phyloP scores from a whole-genome alignment of 2,888 invertebrate species.

The Latheticus oryzae region DNA sequence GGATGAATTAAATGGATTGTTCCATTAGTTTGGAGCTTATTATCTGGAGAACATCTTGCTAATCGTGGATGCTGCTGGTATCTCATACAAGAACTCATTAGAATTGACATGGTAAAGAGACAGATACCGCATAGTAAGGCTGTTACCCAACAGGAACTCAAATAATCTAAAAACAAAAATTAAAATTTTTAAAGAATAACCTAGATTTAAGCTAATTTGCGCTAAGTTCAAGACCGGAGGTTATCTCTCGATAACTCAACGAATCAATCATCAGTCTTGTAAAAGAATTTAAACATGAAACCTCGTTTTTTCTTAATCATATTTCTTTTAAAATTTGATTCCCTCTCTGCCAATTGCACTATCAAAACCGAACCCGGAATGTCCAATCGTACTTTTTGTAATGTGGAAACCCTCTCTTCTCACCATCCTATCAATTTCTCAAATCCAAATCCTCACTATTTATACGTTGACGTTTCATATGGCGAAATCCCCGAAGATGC shows the following conservation, averaged over 20 bases:
- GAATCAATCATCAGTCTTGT: not conserved
- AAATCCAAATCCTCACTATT: slow-evolving; percentile 17
- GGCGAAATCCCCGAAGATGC: slow-evolving; percentile 37
- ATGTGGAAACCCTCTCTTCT: slow-evolving; percentile 19
- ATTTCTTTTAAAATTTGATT: no score
- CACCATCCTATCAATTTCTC: slow-evolving; percentile 20
- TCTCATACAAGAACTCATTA: slow-evolving; percentile 49
- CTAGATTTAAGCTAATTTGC: not conserved
- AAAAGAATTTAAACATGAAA: no score
- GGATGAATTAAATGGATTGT: slow-evolving; percentile 61
- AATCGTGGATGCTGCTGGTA: slow-evolving; percentile 44
- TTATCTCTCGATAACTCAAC: not conserved
- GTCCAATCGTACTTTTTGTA: slow-evolving; percentile 24
- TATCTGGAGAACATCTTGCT: slow-evolving; percentile 51
- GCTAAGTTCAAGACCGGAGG: slow-evolving; percentile 5
- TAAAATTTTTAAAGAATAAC: slow-evolving; percentile 1
- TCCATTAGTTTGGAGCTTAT: slow-evolving; percentile 50
- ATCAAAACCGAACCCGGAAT: slow-evolving; percentile 10
- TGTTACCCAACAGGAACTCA: slow-evolving; percentile 58
- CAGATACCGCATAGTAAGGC: slow-evolving; percentile 53
- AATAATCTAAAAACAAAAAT: slow-evolving; percentile 53
- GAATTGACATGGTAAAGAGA: slow-evolving; percentile 54
- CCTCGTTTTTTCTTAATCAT: no score
- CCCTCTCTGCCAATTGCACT: not conserved
- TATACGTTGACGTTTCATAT: slow-evolving; percentile 34